Evolutionary conservation across 1,140 invertebrate genomes (phyloP).

Genomic region (Steinernema khuongi): DNA sequence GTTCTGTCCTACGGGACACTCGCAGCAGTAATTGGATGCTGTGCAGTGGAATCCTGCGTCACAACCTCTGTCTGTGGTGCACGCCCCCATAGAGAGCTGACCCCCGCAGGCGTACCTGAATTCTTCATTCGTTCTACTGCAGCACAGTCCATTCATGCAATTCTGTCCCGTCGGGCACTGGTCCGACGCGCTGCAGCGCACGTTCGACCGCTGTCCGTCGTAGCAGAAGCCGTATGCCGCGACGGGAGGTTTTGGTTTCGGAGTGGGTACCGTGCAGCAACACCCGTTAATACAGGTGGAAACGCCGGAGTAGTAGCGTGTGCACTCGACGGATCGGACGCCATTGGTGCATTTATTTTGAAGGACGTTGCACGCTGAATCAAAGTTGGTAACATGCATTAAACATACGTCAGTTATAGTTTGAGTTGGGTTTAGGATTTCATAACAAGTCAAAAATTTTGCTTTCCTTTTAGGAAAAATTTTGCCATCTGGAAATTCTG

Average conservation of each 20-base stretch:
- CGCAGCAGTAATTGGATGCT: constrained; percentile 46
- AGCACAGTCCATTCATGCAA: constrained; percentile 49
- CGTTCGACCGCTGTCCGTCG: constrained; percentile 29
- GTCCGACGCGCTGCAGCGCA: constrained; percentile 26
- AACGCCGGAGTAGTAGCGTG: constrained; percentile 21
- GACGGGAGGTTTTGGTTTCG: constrained; percentile 5
- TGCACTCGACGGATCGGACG: constrained; percentile 26
- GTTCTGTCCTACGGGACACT: constrained; percentile 41
- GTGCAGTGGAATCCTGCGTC: constrained; percentile 32
- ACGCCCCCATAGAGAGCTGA: constrained; percentile 33
- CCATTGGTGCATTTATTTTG: constrained; percentile 39
- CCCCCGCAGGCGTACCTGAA: constrained; percentile 40
- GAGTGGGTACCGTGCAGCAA: constrained; percentile 20
- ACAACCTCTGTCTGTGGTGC: constrained; percentile 28
- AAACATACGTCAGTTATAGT: neutral
- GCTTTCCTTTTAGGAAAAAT: neutral
- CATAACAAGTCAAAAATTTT: neutral
- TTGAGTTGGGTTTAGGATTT: neutral
- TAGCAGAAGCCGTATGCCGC: constrained; percentile 27
- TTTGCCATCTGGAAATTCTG: too few relatives aligned
- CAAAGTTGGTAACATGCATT: neutral
- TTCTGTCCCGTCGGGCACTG: constrained; percentile 32
- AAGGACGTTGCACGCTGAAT: constrained; percentile 32
- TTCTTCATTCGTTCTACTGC: constrained; percentile 28
- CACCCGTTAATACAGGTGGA: constrained; percentile 30